phyloP scores from a whole-genome alignment of 2,113 vertebrate species.

The Mesitornis unicolor region DNA sequence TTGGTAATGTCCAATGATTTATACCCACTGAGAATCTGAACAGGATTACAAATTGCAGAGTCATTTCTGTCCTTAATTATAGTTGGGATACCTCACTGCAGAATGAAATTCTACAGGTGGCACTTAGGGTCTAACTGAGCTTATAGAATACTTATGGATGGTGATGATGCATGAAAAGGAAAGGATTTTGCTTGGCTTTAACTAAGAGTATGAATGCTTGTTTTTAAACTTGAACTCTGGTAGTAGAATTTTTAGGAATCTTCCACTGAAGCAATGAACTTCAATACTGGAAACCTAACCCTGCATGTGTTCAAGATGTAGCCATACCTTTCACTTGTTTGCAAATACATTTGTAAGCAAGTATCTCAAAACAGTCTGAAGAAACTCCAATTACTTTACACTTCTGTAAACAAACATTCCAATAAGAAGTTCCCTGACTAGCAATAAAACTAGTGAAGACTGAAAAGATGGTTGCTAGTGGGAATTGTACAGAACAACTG shows the following conservation, averaged over 20 bases:
- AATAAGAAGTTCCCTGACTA: slow-evolving; percentile 15
- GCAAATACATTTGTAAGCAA: background rate
- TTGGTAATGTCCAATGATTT: background rate
- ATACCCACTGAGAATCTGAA: background rate
- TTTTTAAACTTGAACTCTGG: background rate
- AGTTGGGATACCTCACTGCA: background rate
- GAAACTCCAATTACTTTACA: background rate
- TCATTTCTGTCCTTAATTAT: background rate
- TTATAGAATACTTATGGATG: background rate
- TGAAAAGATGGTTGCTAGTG: slow-evolving; percentile 29
- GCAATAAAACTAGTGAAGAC: slow-evolving; percentile 27
- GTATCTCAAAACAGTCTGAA: slow-evolving; percentile 12
- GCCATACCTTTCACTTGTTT: background rate
- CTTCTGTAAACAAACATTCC: background rate
- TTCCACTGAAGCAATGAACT: background rate
- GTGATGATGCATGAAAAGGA: background rate
- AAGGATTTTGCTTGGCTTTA: background rate
- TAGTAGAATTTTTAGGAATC: background rate
- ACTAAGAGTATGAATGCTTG: background rate
- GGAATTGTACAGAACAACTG: slow-evolving; percentile 16
- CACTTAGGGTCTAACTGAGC: background rate
- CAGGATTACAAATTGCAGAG: background rate
- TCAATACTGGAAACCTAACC: background rate
- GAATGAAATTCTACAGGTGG: background rate
- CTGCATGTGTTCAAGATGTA: background rate